phyloP scores from a whole-genome alignment of 2,888 invertebrate species.

The Drosophila multiciliata region DNA sequence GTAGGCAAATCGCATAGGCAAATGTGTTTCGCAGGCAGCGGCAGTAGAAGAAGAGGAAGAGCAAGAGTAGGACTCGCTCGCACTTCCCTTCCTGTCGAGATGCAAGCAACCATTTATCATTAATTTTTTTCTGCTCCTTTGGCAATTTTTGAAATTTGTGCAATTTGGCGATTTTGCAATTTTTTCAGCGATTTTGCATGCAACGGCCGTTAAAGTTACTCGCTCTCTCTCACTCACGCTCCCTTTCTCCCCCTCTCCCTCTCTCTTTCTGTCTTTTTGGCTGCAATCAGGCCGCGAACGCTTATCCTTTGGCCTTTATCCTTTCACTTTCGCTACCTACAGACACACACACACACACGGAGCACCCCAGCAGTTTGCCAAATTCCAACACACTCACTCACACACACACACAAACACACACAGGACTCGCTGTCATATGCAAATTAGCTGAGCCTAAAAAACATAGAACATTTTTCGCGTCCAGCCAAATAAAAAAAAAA shows the following conservation, averaged over 20 bases:
- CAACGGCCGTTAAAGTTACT: constrained; percentile 61
- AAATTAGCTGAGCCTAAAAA: constrained; percentile 65
- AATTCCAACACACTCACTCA: constrained; percentile 56
- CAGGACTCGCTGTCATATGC: constrained; percentile 66
- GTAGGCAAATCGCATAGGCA: constrained; percentile 74
- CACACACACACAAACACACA: constrained; percentile 31
- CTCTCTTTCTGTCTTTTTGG: not conserved
- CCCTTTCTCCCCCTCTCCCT: not conserved
- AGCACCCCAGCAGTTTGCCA: constrained; percentile 63
- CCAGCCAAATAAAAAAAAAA: constrained; percentile 60
- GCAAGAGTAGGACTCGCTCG: not conserved
- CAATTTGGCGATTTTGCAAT: constrained; percentile 66
- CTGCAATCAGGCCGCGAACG: constrained; percentile 50
- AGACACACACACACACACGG: constrained; percentile 33
- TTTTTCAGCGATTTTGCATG: constrained; percentile 71
- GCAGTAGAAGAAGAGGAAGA: not conserved
- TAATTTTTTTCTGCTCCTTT: constrained; percentile 46
- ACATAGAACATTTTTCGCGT: constrained; percentile 43
- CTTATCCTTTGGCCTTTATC: constrained; percentile 69
- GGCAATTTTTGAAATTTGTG: constrained; percentile 50
- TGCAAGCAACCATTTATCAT: constrained; percentile 74
- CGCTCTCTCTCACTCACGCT: not conserved
- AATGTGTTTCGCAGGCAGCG: constrained; percentile 30
- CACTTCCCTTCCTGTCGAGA: constrained; percentile 6
- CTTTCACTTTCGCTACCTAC: constrained; percentile 78